Percentiles rank a stretch among this genome's conserved stretches.
phyloP scores from a whole-genome alignment of 2,113 vertebrate genomes.

The Neogale vison region DNA sequence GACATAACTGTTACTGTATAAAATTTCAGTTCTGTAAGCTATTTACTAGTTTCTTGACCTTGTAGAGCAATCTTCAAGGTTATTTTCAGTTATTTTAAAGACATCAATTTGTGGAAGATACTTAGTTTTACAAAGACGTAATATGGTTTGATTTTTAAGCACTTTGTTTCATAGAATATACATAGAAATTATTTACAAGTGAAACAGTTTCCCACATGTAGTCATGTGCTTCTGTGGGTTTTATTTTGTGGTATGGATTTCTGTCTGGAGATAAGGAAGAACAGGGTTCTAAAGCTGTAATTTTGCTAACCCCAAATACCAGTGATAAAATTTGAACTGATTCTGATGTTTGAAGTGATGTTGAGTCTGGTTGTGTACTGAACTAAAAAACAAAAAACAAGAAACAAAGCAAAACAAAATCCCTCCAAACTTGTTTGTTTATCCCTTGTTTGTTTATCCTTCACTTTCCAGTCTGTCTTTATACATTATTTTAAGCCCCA shows the following conservation, averaged over 20 bases:
- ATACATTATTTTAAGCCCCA: background rate
- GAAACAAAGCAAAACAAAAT: background rate
- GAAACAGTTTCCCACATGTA: background rate
- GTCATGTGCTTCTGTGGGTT: background rate
- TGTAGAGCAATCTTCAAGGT: background rate
- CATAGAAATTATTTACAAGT: background rate
- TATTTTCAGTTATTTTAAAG: constrained; percentile 35
- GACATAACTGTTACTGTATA: background rate
- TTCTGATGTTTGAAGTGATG: background rate
- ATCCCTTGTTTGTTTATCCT: background rate
- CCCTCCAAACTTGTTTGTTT: background rate
- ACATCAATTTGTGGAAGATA: background rate
- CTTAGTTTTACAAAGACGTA: background rate
- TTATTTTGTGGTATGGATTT: background rate
- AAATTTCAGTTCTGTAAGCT: background rate
- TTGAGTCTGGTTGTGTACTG: background rate
- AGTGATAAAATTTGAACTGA: background rate
- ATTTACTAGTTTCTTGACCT: constrained; percentile 21
- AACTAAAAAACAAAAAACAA: background rate
- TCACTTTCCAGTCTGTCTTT: background rate
- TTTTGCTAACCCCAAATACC: background rate
- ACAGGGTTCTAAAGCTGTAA: background rate
- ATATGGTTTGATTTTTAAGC: background rate
- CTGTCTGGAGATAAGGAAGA: background rate
- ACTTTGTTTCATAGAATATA: background rate